phyloP scores from a whole-genome alignment of 2,113 vertebrate species.

The Colaptes auratus region DNA sequence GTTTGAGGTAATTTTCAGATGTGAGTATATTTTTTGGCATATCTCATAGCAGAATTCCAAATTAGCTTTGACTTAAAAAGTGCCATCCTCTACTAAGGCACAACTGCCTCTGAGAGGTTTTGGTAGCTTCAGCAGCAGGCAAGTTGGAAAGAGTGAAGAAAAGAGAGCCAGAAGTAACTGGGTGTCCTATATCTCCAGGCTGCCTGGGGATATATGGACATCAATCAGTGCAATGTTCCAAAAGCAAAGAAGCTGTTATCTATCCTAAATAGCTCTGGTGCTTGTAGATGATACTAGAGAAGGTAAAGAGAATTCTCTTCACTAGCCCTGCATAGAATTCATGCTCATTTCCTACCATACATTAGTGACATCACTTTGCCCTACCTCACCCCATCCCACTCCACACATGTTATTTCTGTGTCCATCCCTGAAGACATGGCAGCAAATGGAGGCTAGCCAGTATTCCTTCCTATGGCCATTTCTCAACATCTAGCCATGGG shows the following conservation, averaged over 20 bases:
- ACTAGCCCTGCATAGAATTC: not conserved
- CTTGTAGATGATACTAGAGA: not conserved
- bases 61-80: not conserved
- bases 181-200: not conserved
- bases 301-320: not conserved
- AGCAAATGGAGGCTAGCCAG: not conserved
- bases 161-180: not conserved
- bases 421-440: not conserved
- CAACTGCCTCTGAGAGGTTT: not conserved
- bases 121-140: not conserved
- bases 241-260: not conserved
- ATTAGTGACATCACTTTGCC: not conserved
- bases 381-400: not conserved
- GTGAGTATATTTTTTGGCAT: not conserved
- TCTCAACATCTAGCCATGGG: not conserved
- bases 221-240: not conserved
- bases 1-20: not conserved
- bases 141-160: not conserved
- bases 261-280: not conserved
- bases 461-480: not conserved
- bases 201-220: not conserved
- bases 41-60: not conserved
- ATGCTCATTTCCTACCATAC: not conserved
- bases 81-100: not conserved
- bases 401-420: not conserved